Evolutionary conservation across 2,113 vertebrate genomes (phyloP), one percentile per base, ranked within the genome.

Genomic region (Dermatemys mawii): DNA sequence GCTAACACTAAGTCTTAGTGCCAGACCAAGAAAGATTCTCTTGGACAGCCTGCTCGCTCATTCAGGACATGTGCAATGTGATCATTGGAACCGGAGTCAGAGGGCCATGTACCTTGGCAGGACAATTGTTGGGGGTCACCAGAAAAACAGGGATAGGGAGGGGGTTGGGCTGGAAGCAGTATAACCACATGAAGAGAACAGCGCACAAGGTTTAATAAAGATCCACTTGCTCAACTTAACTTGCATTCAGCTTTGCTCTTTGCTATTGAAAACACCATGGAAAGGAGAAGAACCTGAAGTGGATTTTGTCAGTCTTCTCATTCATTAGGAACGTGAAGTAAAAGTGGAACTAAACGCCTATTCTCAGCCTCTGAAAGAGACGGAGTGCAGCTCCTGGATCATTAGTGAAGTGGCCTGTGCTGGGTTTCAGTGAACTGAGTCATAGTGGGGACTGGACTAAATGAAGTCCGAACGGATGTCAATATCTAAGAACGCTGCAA

Each of bases 401-500:
- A 93, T 55, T 6, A 0, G 32, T 46, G 88, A 95, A 67, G 53
- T 94, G 84, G 90, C 55, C 60, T 84, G 9, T 5, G 24, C 73
- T 73, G 78, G 81, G 78, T 67, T 86, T 88, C 63, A 90, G 21
- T 22, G 46, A 92, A 84, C 55, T 70, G 55, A 26, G 81, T 90
- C 55, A 90, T 82, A 67, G 35, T 46, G 83, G 87, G 92, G 51
- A 85, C 60, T 54, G 73, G 82, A 85, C 78, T 86, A 89, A 70
- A 49, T 73, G 32, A 41, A 89, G 7, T 38, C 87, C 84, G 55
- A 91, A 96, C 92, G 60, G 88, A 90, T 35, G 88, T 41, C 86
- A 90, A 46, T 81, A 94, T 51, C 84, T 84, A 82, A 90, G 95
- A 93, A 94, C 75, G 73, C 50, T 83, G 63, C 35, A 80, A 1